Conservation (phyloP, 2,797 vertebrate genomes). For the Micromesistius poutassou region DNA sequence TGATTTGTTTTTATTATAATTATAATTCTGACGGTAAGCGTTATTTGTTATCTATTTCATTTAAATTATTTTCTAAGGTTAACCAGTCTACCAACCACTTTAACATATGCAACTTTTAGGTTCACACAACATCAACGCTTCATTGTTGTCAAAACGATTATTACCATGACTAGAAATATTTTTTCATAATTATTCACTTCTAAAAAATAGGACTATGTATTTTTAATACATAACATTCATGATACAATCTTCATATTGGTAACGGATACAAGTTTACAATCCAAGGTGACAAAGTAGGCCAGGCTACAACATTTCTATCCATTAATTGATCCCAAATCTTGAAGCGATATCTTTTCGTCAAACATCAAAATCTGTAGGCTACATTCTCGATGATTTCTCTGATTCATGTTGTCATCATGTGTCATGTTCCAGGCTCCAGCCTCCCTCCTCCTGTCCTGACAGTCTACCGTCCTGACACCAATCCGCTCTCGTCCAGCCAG, state of each 20-base stretch:
- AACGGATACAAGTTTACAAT: neutral
- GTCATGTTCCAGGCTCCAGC: constrained; percentile 34
- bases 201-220: too few species aligned
- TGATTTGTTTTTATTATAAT: neutral
- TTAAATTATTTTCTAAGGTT: too few species aligned
- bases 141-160: neutral
- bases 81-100: neutral
- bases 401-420: neutral
- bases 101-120: neutral
- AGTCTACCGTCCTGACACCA: constrained; percentile 60
- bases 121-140: neutral
- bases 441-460: constrained; percentile 55
- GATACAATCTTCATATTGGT: neutral
- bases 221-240: too few species aligned
- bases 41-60: neutral
- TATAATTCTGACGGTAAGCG: neutral
- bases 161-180: neutral
- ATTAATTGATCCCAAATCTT: neutral
- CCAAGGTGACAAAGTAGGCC: too few species aligned
- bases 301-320: neutral
- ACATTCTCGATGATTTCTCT: neutral
- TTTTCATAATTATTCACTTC: neutral
- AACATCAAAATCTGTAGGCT: neutral
- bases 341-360: neutral
- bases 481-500: constrained; percentile 52